phyloP scores from a whole-genome alignment of 2,113 vertebrate genomes.

The Plestiodon gilberti region DNA sequence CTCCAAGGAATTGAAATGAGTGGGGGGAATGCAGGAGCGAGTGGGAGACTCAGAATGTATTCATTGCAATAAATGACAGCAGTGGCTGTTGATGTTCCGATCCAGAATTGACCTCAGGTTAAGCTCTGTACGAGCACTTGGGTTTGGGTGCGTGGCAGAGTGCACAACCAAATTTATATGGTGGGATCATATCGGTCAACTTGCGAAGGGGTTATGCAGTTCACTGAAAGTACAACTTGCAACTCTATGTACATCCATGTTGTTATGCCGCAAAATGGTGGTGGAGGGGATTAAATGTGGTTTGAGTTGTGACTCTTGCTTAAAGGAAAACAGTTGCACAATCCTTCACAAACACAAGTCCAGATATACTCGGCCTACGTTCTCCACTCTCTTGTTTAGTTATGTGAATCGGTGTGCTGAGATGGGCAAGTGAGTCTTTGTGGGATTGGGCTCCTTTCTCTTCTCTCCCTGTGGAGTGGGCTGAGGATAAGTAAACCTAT shows the following conservation, averaged over 20 bases:
- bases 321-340: background rate
- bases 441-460: background rate
- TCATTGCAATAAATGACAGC: background rate
- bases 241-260: background rate
- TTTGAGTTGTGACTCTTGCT: background rate
- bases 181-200: too few relatives aligned
- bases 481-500: conserved; percentile 47
- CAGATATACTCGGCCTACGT: background rate
- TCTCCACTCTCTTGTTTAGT: conserved; percentile 20
- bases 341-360: background rate
- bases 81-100: background rate
- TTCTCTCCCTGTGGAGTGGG: conserved; percentile 45
- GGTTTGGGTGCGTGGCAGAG: background rate
- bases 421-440: background rate
- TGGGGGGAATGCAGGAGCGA: background rate
- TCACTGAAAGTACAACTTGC: background rate
- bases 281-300: background rate
- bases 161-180: background rate
- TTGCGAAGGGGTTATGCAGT: too few relatives aligned
- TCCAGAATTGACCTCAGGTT: too few relatives aligned
- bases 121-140: background rate
- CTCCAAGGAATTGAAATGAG: background rate
- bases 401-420: background rate
- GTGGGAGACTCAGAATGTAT: rapidly evolving
- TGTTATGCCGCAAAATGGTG: background rate